These are phyloP conservation scores for Pygocentrus nattereri DNA, from an alignment of 2,797 vertebrate genomes.

Conservation along the genomic window DNA sequence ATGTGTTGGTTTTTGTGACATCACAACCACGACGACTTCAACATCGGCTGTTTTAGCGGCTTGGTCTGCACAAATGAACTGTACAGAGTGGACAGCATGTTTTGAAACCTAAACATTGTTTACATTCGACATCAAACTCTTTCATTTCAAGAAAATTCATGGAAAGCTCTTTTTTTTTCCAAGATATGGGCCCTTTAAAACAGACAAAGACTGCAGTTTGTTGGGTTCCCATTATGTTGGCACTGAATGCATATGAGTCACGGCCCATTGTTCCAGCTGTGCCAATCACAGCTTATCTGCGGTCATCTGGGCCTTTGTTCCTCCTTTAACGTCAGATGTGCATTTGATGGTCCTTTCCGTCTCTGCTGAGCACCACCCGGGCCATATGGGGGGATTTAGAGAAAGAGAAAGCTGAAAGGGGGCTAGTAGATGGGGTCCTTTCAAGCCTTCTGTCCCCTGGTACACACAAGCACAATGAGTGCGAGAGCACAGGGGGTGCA, in stretches of 20 bases:
- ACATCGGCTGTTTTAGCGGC: too few relatives aligned
- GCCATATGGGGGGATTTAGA: constrained; percentile 76
- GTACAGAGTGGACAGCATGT: too few relatives aligned
- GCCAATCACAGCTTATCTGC: constrained; percentile 67
- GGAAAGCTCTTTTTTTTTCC: too few relatives aligned
- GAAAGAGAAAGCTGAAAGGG: constrained; percentile 68
- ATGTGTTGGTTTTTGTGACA: too few relatives aligned
- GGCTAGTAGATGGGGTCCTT: constrained; percentile 60
- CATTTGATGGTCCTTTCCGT: constrained; percentile 42
- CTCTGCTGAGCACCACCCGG: constrained; percentile 51
- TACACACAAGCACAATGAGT: neutral
- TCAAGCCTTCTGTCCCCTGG: constrained; percentile 64
- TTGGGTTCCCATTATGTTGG: neutral
- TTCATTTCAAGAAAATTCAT: too few relatives aligned
- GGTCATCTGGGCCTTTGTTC: constrained; percentile 76
- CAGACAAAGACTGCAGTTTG: too few relatives aligned
- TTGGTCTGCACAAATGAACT: too few relatives aligned
- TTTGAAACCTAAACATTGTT: too few relatives aligned
- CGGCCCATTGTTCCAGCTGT: neutral
- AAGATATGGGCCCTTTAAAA: neutral
- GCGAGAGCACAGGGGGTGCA: neutral
- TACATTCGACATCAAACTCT: too few relatives aligned
- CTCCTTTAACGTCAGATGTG: constrained; percentile 70
- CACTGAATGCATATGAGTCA: neutral
- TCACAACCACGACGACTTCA: too few relatives aligned